These are phyloP conservation scores for Antechinus stuartii DNA, from an alignment of 2,113 vertebrate species.

Conservation along the genomic window DNA sequence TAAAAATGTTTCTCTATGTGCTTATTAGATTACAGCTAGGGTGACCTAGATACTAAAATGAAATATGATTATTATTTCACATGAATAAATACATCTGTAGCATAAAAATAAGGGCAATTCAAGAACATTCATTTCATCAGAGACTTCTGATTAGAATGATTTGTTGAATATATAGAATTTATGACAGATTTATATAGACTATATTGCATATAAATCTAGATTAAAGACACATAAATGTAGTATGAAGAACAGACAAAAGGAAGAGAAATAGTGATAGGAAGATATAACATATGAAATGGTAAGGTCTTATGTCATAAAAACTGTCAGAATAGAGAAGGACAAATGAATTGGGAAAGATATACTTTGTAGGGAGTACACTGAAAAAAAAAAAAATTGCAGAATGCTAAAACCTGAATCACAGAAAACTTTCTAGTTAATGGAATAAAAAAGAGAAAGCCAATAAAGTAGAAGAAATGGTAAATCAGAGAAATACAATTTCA, in stretches of 20 bases:
- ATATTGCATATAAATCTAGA: not conserved
- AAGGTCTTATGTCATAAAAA: not conserved
- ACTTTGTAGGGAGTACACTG: not conserved
- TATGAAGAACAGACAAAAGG: not conserved
- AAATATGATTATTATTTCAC: conserved; percentile 25
- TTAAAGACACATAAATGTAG: not conserved
- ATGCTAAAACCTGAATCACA: not conserved
- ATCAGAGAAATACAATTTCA: not conserved
- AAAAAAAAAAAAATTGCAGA: not conserved
- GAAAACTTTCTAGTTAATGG: not conserved
- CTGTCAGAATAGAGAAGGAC: not conserved
- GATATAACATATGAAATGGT: not conserved
- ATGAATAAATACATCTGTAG: not conserved
- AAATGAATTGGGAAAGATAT: not conserved
- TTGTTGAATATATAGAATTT: not conserved
- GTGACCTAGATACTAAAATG: conserved; percentile 20
- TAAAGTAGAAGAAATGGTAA: not conserved
- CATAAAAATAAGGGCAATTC: not conserved
- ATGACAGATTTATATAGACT: not conserved
- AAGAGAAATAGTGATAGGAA: not conserved
- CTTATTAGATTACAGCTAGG: conserved; percentile 37
- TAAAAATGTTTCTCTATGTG: conserved; percentile 29
- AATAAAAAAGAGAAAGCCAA: not conserved
- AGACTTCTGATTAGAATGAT: not conserved
- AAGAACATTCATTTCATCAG: not conserved